These are phyloP conservation scores for Lydus trimaculatus DNA, from an alignment of 2,888 invertebrate species.

Conservation along the genomic window DNA sequence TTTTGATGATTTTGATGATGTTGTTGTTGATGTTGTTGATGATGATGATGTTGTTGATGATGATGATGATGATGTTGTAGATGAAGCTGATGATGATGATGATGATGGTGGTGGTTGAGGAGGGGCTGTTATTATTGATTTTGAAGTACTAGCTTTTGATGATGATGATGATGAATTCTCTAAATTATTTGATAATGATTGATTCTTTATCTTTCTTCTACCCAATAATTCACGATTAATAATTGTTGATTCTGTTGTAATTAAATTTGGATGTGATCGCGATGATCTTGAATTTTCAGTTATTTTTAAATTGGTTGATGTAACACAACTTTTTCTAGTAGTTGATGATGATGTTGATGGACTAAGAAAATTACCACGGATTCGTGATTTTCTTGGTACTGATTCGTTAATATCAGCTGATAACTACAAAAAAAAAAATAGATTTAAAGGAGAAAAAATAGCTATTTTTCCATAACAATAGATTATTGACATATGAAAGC, in stretches of 20 bases:
- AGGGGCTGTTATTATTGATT: background rate
- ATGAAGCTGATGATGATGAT: background rate
- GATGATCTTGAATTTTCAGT: conserved; percentile 10
- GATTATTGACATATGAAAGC: background rate
- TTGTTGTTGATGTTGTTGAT: conserved; percentile 14
- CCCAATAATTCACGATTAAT: conserved; percentile 10
- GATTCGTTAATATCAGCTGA: background rate
- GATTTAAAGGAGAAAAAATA: too few species aligned
- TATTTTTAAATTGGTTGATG: background rate
- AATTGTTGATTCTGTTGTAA: background rate
- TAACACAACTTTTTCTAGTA: background rate
- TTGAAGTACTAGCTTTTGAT: conserved; percentile 21
- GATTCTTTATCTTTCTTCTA: conserved; percentile 18
- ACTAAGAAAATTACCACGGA: background rate
- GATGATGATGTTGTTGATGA: conserved; percentile 17
- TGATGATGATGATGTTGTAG: conserved; percentile 12
- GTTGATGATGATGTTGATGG: conserved; percentile 3
- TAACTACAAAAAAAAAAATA: background rate
- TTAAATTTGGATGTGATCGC: conserved; percentile 19
- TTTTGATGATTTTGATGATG: conserved; percentile 12
- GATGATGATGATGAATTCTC: conserved; percentile 16
- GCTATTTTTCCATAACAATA: background rate
- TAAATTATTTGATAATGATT: conserved; percentile 17
- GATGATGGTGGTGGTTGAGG: background rate
- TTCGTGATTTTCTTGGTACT: background rate